Conservation (phyloP, 1,140 invertebrate genomes). For the Drosophila lacertosa region DNA sequence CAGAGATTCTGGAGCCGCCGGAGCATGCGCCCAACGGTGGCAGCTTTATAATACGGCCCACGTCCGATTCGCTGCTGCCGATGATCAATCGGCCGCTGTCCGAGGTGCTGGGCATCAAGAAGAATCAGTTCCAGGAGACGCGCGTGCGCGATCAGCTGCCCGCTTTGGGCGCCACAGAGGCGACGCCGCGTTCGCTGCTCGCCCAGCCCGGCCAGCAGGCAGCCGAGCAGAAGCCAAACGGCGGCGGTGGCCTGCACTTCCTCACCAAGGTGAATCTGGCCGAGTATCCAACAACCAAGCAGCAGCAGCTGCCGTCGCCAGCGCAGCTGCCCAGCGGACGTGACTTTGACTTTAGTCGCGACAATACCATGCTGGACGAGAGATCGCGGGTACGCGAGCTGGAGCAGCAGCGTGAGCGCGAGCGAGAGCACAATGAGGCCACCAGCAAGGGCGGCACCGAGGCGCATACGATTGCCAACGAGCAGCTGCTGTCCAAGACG, state of each 20-base stretch:
- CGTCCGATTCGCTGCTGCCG: slow-evolving; percentile 73
- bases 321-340: slow-evolving; percentile 50
- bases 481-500: slow-evolving; percentile 80
- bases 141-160: slow-evolving; percentile 67
- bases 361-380: slow-evolving; percentile 81
- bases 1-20: slow-evolving; percentile 60
- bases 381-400: slow-evolving; percentile 66
- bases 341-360: slow-evolving; percentile 79
- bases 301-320: slow-evolving; percentile 37
- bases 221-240: slow-evolving; percentile 21
- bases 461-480: slow-evolving; percentile 73
- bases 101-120: slow-evolving; percentile 83
- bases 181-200: slow-evolving; percentile 52
- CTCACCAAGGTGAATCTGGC: slow-evolving; percentile 80
- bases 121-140: slow-evolving; percentile 83
- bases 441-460: slow-evolving; percentile 66
- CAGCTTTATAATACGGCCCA: slow-evolving; percentile 76
- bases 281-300: slow-evolving; percentile 71
- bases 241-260: slow-evolving; percentile 59
- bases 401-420: slow-evolving; percentile 56
- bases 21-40: slow-evolving; percentile 56
- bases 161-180: slow-evolving; percentile 40
- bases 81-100: slow-evolving; percentile 83
- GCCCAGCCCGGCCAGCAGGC: slow-evolving; percentile 24
- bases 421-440: slow-evolving; percentile 63